Percentiles rank a stretch among this genome's conserved stretches.
These are phyloP conservation scores for Crenuchus spilurus DNA, from an alignment of 2,797 vertebrate genomes.

Conservation along the genomic window DNA sequence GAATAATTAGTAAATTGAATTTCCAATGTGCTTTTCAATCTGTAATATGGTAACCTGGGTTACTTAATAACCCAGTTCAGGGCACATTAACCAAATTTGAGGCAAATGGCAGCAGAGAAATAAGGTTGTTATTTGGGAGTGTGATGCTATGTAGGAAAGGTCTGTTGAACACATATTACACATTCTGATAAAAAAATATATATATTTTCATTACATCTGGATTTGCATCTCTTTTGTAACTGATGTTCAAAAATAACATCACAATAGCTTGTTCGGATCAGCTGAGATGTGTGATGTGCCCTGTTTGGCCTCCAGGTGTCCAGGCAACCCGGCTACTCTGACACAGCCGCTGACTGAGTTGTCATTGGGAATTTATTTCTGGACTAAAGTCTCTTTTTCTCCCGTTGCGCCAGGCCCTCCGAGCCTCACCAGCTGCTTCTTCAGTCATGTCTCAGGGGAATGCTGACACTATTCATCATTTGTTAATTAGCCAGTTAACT, in stretches of 20 bases:
- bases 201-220: neutral
- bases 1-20: no score
- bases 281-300: neutral
- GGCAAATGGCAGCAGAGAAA: neutral
- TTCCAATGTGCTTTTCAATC: neutral
- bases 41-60: neutral
- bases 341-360: constrained; percentile 40
- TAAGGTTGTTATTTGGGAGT: neutral
- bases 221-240: neutral
- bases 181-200: neutral
- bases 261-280: neutral
- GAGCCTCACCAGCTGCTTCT: constrained; percentile 58
- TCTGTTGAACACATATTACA: neutral
- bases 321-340: constrained; percentile 28
- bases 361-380: constrained; percentile 57
- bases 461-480: constrained; percentile 63
- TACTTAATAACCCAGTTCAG: neutral
- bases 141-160: neutral
- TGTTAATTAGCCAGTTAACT: constrained; percentile 65
- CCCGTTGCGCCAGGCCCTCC: constrained; percentile 24
- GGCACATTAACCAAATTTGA: neutral
- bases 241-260: neutral
- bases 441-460: constrained; percentile 52
- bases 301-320: constrained; percentile 49
- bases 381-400: constrained; percentile 37